phyloP scores from a whole-genome alignment of 2,797 vertebrate species.

The Lacerta agilis region DNA sequence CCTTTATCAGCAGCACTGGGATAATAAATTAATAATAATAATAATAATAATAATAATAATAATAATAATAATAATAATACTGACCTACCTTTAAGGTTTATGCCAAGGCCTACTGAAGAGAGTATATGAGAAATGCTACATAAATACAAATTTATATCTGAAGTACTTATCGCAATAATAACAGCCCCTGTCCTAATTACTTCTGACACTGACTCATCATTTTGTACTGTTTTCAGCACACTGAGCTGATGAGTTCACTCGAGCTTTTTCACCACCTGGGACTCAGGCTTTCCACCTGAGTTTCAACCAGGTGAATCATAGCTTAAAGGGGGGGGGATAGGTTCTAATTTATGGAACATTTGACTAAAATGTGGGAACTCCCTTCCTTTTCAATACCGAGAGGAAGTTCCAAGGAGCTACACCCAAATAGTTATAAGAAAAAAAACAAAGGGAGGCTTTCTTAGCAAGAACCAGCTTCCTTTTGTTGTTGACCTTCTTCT shows the following conservation, averaged over 20 bases:
- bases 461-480: slow-evolving; percentile 32
- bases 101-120: background rate
- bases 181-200: background rate
- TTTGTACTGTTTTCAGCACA: background rate
- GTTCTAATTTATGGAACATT: slow-evolving; percentile 54
- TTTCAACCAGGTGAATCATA: slow-evolving; percentile 60
- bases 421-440: slow-evolving; percentile 49
- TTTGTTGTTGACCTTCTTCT: slow-evolving; percentile 13
- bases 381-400: slow-evolving; percentile 36
- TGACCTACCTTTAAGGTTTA: background rate
- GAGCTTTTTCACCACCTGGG: slow-evolving; percentile 39
- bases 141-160: background rate
- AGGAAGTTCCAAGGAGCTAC: slow-evolving; percentile 59
- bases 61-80: background rate
- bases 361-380: slow-evolving; percentile 59
- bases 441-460: slow-evolving; percentile 13
- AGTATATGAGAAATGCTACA: background rate
- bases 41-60: no score
- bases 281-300: slow-evolving; percentile 53
- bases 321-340: slow-evolving; percentile 15
- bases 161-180: background rate
- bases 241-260: background rate
- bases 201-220: background rate
- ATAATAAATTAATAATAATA: background rate
- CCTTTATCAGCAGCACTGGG: background rate